These are phyloP conservation scores for Decapterus maruadsi DNA, from an alignment of 2,797 vertebrate species.

Conservation along the genomic window DNA sequence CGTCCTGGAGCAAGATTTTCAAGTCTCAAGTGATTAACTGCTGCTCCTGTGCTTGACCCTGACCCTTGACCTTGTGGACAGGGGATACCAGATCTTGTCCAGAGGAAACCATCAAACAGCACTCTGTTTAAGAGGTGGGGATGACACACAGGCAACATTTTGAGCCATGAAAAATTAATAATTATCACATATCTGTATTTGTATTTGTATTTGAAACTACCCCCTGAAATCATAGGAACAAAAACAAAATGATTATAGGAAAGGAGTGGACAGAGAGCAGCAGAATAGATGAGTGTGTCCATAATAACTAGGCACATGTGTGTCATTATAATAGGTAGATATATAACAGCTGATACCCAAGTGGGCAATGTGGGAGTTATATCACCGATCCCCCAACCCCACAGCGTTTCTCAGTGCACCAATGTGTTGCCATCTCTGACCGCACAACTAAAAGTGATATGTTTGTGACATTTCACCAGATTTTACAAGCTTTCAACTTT, in stretches of 20 bases:
- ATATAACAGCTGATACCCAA: slow-evolving; percentile 56
- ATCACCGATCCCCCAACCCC: slow-evolving; percentile 2
- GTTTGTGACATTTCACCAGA: not conserved
- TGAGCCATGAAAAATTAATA: too few species aligned
- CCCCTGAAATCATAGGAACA: not conserved
- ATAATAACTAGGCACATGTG: slow-evolving; percentile 58
- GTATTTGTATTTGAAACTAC: not conserved
- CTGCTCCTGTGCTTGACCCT: slow-evolving; percentile 11
- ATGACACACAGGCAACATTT: not conserved
- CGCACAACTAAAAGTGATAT: slow-evolving; percentile 6
- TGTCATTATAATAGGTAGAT: slow-evolving; percentile 60
- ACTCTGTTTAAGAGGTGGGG: not conserved
- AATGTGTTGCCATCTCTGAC: slow-evolving; percentile 10
- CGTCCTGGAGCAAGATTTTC: slow-evolving; percentile 18
- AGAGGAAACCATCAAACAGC: slow-evolving; percentile 11
- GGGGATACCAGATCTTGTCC: not conserved
- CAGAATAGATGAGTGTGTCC: slow-evolving; percentile 23
- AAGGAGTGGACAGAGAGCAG: slow-evolving; percentile 18
- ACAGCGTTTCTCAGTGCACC: not conserved
- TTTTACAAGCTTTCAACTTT: slow-evolving; percentile 16
- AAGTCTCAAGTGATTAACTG: not conserved
- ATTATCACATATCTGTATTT: too few species aligned
- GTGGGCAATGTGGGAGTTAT: slow-evolving; percentile 18
- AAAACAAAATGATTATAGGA: not conserved
- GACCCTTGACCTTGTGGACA: slow-evolving; percentile 32